These are phyloP conservation scores for Hyperoplus lanceolatus DNA, from an alignment of 2,797 vertebrate genomes.

Conservation along the genomic window DNA sequence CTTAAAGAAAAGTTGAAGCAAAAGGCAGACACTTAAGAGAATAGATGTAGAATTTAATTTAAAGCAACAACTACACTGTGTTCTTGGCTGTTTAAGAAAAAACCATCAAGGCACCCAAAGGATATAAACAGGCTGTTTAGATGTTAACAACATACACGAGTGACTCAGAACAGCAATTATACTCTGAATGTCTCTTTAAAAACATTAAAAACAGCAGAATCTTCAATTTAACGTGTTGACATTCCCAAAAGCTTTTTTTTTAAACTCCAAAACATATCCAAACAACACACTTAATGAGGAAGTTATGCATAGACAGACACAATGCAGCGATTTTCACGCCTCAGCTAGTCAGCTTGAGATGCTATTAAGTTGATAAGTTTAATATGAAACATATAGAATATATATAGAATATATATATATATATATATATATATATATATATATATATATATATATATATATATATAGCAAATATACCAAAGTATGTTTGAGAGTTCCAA, in stretches of 20 bases:
- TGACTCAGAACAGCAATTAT: constrained; percentile 38
- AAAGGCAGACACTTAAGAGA: constrained; percentile 20
- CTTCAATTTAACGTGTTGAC: constrained; percentile 40
- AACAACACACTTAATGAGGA: constrained; percentile 36
- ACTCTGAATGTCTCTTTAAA: constrained; percentile 24
- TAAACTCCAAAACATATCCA: neutral
- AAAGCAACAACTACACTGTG: constrained; percentile 16
- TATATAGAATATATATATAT: too few species aligned
- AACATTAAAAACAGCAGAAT: constrained; percentile 45
- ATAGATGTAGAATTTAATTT: constrained; percentile 38
- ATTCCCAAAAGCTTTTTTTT: constrained; percentile 31
- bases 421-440: too few species aligned
- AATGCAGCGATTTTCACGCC: constrained; percentile 23
- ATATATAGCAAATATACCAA: neutral
- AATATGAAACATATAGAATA: constrained; percentile 8
- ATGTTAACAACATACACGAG: constrained; percentile 29
- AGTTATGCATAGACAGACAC: constrained; percentile 43
- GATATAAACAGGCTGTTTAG: constrained; percentile 32
- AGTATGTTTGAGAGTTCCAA: constrained; percentile 9
- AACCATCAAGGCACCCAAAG: constrained; percentile 31
- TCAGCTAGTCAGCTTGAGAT: constrained; percentile 27
- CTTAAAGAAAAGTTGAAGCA: neutral
- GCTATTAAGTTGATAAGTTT: constrained; percentile 31
- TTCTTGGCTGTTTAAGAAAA: constrained; percentile 16
- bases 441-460: too few species aligned